phyloP scores from a whole-genome alignment of 2,797 vertebrate species.

The Tragelaphus eurycerus region DNA sequence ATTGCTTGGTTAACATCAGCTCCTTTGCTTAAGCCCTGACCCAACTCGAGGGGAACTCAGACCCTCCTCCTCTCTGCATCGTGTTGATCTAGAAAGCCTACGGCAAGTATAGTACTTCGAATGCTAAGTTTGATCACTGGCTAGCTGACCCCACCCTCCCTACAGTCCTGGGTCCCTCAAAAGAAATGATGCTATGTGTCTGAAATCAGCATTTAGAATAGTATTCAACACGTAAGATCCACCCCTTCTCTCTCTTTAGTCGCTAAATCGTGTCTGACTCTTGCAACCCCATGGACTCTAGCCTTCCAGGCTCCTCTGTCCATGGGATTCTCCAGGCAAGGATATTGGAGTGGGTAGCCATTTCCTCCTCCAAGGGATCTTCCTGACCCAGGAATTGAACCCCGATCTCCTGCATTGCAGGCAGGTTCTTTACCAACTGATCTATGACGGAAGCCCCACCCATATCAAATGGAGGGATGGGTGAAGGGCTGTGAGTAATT shows the following conservation, averaged over 20 bases:
- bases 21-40: not conserved
- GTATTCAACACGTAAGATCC: not conserved
- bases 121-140: not conserved
- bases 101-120: fast-evolving
- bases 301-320: not conserved
- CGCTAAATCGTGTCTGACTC: not conserved
- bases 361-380: not conserved
- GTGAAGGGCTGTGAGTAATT: not conserved
- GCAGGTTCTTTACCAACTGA: not conserved
- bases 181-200: not conserved
- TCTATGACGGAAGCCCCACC: not conserved
- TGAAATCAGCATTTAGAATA: not conserved
- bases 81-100: too few species aligned
- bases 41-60: not conserved
- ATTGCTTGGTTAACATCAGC: not conserved
- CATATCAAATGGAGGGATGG: not conserved
- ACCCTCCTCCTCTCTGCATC: not conserved
- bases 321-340: not conserved
- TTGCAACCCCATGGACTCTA: not conserved
- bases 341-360: not conserved
- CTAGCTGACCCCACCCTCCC: too few species aligned
- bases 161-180: not conserved
- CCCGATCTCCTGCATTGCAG: fast-evolving
- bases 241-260: not conserved
- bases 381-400: not conserved